phyloP scores from a whole-genome alignment of 2,113 vertebrate genomes.

The Apeltes quadracus region DNA sequence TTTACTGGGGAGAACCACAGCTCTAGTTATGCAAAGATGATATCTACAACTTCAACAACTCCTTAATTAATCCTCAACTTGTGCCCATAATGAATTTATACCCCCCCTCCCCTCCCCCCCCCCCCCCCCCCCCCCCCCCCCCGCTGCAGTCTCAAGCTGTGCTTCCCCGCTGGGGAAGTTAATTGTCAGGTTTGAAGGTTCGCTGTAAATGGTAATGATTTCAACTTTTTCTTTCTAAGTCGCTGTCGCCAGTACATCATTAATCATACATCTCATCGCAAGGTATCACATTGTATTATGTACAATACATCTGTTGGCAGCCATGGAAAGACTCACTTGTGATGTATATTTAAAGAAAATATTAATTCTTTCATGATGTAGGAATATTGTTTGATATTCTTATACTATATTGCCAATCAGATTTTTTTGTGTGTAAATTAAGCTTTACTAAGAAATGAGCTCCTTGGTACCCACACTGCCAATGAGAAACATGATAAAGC shows the following conservation, averaged over 20 bases:
- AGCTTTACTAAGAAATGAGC: not conserved
- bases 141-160: conserved; percentile 35
- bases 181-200: conserved; percentile 74
- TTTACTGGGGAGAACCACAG: not conserved
- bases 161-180: conserved; percentile 70
- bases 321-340: not conserved
- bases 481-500: not conserved
- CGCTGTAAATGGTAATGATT: conserved; percentile 67
- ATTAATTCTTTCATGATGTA: not conserved
- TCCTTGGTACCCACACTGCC: not conserved
- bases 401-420: not conserved
- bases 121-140: conserved; percentile 19
- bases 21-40: conserved; percentile 12
- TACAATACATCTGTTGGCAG: not conserved
- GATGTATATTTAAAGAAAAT: not conserved
- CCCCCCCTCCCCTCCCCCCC: conserved; percentile 42
- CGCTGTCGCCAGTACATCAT: conserved; percentile 21
- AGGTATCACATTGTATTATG: not conserved
- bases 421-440: not conserved
- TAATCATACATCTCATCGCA: conserved; percentile 12
- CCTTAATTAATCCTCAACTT: conserved; percentile 70
- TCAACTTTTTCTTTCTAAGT: conserved; percentile 29
- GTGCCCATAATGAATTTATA: conserved; percentile 72
- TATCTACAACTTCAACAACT: conserved; percentile 51
- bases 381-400: not conserved